phyloP scores from a whole-genome alignment of 1,140 invertebrate genomes.

The Philotrypesis tridentata region DNA sequence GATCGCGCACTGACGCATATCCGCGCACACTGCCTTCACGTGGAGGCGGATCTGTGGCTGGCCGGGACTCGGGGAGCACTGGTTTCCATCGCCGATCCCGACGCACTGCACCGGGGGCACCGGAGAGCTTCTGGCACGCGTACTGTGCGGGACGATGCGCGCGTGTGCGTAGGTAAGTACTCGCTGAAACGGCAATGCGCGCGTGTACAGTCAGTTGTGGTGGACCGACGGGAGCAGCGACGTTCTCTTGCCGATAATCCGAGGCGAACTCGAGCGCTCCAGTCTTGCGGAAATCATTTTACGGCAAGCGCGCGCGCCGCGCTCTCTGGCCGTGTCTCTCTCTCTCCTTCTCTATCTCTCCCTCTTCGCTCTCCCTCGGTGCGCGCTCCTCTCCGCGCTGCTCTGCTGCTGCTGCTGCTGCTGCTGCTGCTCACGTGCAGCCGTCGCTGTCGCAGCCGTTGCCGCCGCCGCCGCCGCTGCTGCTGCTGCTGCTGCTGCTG shows the following conservation, averaged over 20 bases:
- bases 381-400: not conserved
- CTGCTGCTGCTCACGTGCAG: not conserved
- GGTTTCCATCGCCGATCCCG: not conserved
- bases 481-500: too few relatives aligned
- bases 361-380: not conserved
- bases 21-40: not conserved
- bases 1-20: not conserved
- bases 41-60: not conserved
- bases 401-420: not conserved
- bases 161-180: too few relatives aligned
- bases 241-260: constrained; percentile 23
- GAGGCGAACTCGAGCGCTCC: not conserved
- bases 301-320: not conserved
- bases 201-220: not conserved
- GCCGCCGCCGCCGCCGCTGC: too few relatives aligned
- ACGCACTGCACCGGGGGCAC: too few relatives aligned
- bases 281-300: constrained; percentile 40
- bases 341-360: not conserved
- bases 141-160: too few relatives aligned
- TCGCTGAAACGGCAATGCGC: too few relatives aligned
- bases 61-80: not conserved
- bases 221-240: not conserved
- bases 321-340: not conserved
- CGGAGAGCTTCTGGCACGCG: too few relatives aligned
- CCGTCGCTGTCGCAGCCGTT: not conserved